phyloP scores from a whole-genome alignment of 2,888 invertebrate genomes.

The Eupithecia insigniata region DNA sequence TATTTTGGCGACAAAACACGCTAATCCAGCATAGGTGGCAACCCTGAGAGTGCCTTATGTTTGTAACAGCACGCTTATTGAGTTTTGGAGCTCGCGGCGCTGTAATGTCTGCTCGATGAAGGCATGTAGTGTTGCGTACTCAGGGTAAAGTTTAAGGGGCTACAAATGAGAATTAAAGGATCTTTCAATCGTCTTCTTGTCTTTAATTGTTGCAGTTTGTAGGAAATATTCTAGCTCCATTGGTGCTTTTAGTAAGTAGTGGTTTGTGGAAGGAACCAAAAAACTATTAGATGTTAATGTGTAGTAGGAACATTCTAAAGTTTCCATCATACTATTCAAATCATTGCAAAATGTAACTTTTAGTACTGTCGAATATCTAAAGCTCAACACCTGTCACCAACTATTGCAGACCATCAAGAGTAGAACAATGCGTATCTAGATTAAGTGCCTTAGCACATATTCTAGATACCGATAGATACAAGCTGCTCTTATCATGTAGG shows the following conservation, averaged over 20 bases:
- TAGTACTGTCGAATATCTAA: background rate
- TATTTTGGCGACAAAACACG: conserved; percentile 11
- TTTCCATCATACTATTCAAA: background rate
- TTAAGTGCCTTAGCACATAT: no score
- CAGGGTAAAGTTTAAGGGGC: background rate
- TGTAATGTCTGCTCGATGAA: conserved; percentile 54
- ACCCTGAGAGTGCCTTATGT: conserved; percentile 36
- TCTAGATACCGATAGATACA: no score
- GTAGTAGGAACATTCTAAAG: background rate
- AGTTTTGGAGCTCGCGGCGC: conserved; percentile 56
- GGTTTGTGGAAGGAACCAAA: background rate
- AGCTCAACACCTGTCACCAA: background rate
- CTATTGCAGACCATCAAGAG: no score
- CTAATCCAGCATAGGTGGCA: conserved; percentile 25
- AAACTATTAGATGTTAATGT: background rate
- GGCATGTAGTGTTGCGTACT: conserved; percentile 36
- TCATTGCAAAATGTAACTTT: background rate
- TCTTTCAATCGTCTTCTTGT: background rate
- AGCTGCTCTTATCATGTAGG: background rate
- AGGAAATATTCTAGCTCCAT: background rate
- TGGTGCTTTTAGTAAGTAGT: background rate
- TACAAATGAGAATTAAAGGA: background rate
- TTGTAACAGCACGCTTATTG: conserved; percentile 59
- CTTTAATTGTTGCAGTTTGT: background rate
- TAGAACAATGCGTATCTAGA: no score